phyloP scores from a whole-genome alignment of 2,888 invertebrate species.

The Rhamphomyia laevipes region DNA sequence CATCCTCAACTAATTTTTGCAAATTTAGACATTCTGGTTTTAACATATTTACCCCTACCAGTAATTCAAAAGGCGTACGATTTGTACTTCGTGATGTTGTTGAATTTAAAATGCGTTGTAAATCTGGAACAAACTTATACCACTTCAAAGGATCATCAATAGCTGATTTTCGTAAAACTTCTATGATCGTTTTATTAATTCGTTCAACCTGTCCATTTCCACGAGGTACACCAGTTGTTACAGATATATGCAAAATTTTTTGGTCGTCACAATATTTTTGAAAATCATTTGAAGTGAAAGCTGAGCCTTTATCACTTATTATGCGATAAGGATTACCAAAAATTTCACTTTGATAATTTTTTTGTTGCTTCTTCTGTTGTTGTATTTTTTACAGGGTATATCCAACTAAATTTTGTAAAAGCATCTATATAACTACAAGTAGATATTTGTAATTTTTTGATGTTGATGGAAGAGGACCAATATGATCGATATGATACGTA shows the following conservation, averaged over 20 bases:
- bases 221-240: background rate
- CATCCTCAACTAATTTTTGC: too few species aligned
- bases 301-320: slow-evolving; percentile 24
- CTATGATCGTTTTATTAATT: slow-evolving; percentile 1
- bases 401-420: slow-evolving; percentile 25
- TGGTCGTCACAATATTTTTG: slow-evolving; percentile 23
- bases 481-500: background rate
- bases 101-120: too few species aligned
- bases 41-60: too few species aligned
- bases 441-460: slow-evolving; percentile 13
- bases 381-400: slow-evolving; percentile 21
- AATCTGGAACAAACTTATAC: background rate
- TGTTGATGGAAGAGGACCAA: background rate
- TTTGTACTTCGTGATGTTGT: too few species aligned
- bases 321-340: slow-evolving; percentile 27
- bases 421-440: slow-evolving; percentile 22
- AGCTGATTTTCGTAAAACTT: background rate
- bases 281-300: slow-evolving; percentile 16
- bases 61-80: too few species aligned
- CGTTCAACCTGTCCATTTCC: slow-evolving; percentile 1
- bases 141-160: background rate
- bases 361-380: slow-evolving; percentile 19
- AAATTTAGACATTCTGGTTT: too few species aligned
- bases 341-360: slow-evolving; percentile 20
- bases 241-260: slow-evolving; percentile 19